phyloP scores from a whole-genome alignment of 2,113 vertebrate species.

The Petroica traversi region DNA sequence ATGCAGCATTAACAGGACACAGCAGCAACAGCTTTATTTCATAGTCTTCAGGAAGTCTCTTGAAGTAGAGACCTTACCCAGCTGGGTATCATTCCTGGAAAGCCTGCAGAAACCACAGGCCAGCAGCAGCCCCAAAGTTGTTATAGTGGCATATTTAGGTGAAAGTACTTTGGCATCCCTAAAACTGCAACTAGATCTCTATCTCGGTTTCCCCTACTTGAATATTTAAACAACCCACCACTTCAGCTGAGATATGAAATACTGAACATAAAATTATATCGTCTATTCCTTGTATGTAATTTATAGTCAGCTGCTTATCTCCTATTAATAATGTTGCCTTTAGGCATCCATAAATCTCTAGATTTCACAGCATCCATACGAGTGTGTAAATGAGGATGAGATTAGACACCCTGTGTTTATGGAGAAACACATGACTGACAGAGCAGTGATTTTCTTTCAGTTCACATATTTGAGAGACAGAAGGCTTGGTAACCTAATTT shows the following conservation, averaged over 20 bases:
- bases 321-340: neutral
- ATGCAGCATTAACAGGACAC: neutral
- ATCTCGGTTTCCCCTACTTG: slow-evolving; percentile 41
- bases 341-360: neutral
- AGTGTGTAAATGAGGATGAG: neutral
- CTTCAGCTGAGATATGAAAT: slow-evolving; percentile 55
- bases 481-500: slow-evolving; percentile 36
- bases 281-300: neutral
- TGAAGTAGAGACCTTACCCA: neutral
- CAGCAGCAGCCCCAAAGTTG: slow-evolving; percentile 1
- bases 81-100: slow-evolving; percentile 43
- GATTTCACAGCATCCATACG: neutral
- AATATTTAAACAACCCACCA: slow-evolving; percentile 53
- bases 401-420: slow-evolving; percentile 25
- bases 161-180: slow-evolving; percentile 54
- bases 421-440: neutral
- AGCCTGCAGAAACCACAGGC: slow-evolving; percentile 16
- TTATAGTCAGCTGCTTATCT: slow-evolving; percentile 36
- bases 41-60: neutral
- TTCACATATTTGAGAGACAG: slow-evolving; percentile 31
- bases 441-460: slow-evolving; percentile 43
- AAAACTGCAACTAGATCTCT: slow-evolving; percentile 48
- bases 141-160: slow-evolving; percentile 15
- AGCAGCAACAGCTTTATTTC: neutral
- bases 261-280: slow-evolving; percentile 19